These are phyloP conservation scores for Chaunax sp. DNA, from an alignment of 2,797 vertebrate genomes.

Conservation along the genomic window DNA sequence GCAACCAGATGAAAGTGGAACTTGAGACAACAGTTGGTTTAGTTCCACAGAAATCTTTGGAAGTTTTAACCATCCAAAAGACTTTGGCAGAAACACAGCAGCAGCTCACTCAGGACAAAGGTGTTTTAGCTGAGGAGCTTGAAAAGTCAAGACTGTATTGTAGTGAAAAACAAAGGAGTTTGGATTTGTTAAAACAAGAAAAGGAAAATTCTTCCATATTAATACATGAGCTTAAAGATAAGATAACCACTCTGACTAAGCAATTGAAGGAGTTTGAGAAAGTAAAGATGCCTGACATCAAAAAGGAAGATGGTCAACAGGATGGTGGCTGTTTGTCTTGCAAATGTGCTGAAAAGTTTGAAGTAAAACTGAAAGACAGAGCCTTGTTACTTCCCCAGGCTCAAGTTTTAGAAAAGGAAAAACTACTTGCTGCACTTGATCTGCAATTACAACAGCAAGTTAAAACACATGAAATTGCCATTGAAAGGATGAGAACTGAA, in stretches of 20 bases:
- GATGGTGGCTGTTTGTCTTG: conserved; percentile 23
- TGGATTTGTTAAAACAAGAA: conserved; percentile 77
- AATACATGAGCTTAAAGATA: conserved; percentile 67
- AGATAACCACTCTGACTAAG: conserved; percentile 65
- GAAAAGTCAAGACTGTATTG: conserved; percentile 50
- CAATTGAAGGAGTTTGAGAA: conserved; percentile 62
- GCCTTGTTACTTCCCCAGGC: conserved; percentile 42
- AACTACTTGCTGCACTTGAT: conserved; percentile 73
- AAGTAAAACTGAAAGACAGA: conserved; percentile 44
- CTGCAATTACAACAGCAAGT: conserved; percentile 75
- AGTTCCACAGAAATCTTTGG: conserved; percentile 72
- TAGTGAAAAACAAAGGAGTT: conserved; percentile 55
- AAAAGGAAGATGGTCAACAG: conserved; percentile 27
- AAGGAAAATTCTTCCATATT: conserved; percentile 66
- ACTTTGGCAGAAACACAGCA: conserved; percentile 58
- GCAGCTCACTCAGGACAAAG: conserved; percentile 65
- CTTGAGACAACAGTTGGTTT: conserved; percentile 65
- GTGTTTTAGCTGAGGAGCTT: conserved; percentile 36
- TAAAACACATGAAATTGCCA: conserved; percentile 57
- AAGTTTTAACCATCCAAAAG: conserved; percentile 65
- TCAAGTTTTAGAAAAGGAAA: conserved; percentile 67
- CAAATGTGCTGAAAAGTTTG: conserved; percentile 49
- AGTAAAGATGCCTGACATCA: conserved; percentile 49
- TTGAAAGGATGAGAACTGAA: conserved; percentile 66
- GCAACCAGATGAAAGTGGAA: conserved; percentile 63